Evolutionary conservation across 1,140 invertebrate genomes (phyloP).

Genomic region (Bombus cullumanus): DNA sequence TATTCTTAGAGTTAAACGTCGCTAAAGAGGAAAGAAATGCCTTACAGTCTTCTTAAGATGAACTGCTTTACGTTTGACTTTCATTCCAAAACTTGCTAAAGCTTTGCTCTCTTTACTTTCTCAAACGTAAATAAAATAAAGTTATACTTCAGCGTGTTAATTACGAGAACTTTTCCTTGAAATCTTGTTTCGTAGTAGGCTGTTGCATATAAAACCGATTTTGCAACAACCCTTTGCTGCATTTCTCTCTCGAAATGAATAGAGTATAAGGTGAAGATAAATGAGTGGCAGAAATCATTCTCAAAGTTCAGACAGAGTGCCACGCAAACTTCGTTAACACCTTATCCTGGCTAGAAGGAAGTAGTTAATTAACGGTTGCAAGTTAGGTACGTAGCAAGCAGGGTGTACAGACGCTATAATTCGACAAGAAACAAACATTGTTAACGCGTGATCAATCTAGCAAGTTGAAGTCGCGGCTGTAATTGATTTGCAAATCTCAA

Average conservation of each 20-base stretch:
- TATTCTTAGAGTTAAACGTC: too few relatives aligned
- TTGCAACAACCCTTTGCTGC: neutral
- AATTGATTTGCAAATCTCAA: constrained; percentile 29
- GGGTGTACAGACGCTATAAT: neutral
- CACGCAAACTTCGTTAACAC: constrained; percentile 9
- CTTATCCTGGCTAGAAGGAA: neutral
- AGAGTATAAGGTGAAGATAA: too few relatives aligned
- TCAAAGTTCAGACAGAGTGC: neutral
- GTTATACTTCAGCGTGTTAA: too few relatives aligned
- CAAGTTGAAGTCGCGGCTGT: neutral
- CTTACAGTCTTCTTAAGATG: too few relatives aligned
- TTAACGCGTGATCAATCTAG: constrained; percentile 24
- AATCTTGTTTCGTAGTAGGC: too few relatives aligned
- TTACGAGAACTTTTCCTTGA: too few relatives aligned
- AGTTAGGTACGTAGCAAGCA: neutral
- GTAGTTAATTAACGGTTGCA: constrained; percentile 15
- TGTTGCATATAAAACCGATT: too few relatives aligned
- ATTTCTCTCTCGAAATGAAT: neutral
- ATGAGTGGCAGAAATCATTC: neutral
- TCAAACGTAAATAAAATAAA: too few relatives aligned
- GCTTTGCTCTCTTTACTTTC: too few relatives aligned
- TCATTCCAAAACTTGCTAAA: too few relatives aligned
- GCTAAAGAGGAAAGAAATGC: too few relatives aligned
- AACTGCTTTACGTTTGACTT: too few relatives aligned
- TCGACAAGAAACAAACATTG: constrained; percentile 5